Evolutionary conservation across 1,140 invertebrate species (phyloP), one percentile per base, ranked within the genome.

Genomic region (Andricus grossulariae): DNA sequence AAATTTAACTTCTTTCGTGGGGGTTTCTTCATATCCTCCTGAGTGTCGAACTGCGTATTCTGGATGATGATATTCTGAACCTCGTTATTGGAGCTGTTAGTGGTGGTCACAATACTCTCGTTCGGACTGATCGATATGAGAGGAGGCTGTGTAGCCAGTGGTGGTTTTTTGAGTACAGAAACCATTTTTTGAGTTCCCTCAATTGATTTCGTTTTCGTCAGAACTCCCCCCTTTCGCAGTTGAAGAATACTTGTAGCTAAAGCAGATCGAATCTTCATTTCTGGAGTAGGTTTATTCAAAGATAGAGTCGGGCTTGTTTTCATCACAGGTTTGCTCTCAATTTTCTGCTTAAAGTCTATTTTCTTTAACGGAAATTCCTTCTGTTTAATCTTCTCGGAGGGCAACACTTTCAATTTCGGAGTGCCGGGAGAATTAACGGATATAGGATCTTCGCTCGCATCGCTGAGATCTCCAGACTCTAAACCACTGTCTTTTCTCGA

Each of bases 1-100:
- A 93, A 77, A 85, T 93, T 93, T 11, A 93, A 82, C 86, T 92
- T 91, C 81, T 83, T 90, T 51, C 84, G 80, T 0, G 83, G 77
- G 0, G 78, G 82, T 60, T 90, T 92, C 55, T 88, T 91, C 1
- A 75, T 66, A 21, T 77, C 74, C 25, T 86, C 81, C 49, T 86
- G 60, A 16, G 7, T 8, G 8, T 66, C 60, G 16, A 39, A 16
- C 39, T 45, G 18, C 21, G 16, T 75, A 32, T 80, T 70, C 72
- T 86, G 82, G 15, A 86, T 73, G 18, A 85, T 86, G 18, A 87
- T 85, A 74, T 87, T 87, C 49, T 86, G 80, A 7, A 85, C 71
- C 50, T 85, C 55, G 21, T 87, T 60, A 49, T 86, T 89, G 3
- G 71, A 82, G 19, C 80, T 84, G 72, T 88, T 88, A 19, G 78